phyloP scores from a whole-genome alignment of 2,888 invertebrate species.

The Coleophora deauratella region DNA sequence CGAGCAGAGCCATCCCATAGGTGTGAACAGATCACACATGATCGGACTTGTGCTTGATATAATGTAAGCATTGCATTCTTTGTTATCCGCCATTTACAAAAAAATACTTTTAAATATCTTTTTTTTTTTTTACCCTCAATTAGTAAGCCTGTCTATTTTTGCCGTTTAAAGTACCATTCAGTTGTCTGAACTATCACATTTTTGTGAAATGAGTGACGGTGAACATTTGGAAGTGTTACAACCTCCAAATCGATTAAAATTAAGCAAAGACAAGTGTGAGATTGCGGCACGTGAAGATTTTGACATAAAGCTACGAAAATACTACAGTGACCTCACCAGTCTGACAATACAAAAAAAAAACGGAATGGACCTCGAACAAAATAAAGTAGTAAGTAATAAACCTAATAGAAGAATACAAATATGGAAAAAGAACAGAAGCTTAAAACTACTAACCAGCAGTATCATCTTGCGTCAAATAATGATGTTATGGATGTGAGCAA shows the following conservation, averaged over 20 bases:
- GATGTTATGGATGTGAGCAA: slow-evolving; percentile 14
- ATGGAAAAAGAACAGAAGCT: background rate
- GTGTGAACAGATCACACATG: no score
- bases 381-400: background rate
- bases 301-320: background rate
- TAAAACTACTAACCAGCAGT: background rate
- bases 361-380: background rate
- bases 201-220: background rate
- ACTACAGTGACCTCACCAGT: background rate
- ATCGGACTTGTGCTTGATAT: no score
- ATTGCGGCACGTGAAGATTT: background rate
- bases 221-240: background rate
- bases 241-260: background rate
- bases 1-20: no score
- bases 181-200: background rate
- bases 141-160: background rate
- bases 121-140: background rate
- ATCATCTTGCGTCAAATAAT: slow-evolving; percentile 17
- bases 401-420: background rate
- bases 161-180: background rate
- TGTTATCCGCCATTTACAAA: background rate
- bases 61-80: no score
- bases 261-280: background rate
- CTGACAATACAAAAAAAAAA: background rate
- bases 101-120: background rate